A percentile compares a stretch with the other conserved stretches of the same genome.
Evolutionary conservation across 1,140 invertebrate genomes (phyloP).

Genomic region (Eurosta solidaginis): DNA sequence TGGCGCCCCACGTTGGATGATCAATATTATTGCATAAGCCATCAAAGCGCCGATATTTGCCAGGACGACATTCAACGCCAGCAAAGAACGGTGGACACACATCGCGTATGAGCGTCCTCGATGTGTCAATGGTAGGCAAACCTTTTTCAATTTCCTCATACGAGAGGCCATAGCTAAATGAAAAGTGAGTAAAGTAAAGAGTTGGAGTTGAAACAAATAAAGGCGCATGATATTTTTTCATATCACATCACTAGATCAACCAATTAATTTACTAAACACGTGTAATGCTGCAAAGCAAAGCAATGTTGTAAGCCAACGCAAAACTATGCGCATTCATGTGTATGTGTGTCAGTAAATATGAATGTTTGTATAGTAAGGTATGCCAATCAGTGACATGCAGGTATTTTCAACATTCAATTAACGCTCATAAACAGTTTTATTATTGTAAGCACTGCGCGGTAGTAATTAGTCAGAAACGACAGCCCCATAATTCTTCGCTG

Average conservation of each 20-base stretch:
- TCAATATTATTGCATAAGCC: slow-evolving; percentile 92
- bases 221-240: background rate
- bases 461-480: background rate
- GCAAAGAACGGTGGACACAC: slow-evolving; percentile 86
- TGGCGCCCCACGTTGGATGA: slow-evolving; percentile 89
- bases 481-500: background rate
- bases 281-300: too few species aligned
- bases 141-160: slow-evolving; percentile 87
- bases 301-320: background rate
- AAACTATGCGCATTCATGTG: too few species aligned
- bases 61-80: slow-evolving; percentile 83
- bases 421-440: background rate
- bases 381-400: background rate
- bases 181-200: background rate
- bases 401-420: background rate
- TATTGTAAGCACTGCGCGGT: background rate
- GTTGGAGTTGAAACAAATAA: background rate
- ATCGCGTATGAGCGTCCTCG: slow-evolving; percentile 83
- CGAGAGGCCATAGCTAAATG: slow-evolving; percentile 76
- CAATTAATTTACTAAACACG: background rate
- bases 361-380: too few species aligned
- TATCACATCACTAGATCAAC: background rate
- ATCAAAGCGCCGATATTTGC: slow-evolving; percentile 88
- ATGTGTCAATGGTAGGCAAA: slow-evolving; percentile 86
- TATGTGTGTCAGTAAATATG: too few species aligned